Base-by-base conservation (phyloP, 2,797 vertebrate genomes). In the Peromyscus aztecus region DNA sequence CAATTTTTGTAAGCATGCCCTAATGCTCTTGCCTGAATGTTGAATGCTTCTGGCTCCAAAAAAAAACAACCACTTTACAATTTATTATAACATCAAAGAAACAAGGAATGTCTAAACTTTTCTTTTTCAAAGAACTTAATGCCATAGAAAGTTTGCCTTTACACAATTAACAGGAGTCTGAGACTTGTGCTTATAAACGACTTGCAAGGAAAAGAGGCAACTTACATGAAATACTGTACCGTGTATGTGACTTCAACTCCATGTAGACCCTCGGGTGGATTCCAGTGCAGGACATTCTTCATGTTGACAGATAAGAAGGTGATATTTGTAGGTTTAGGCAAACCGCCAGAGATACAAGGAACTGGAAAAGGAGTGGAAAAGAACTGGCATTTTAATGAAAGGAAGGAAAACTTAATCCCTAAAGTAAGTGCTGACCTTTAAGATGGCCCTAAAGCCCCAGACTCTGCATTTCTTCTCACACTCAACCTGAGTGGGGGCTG, bases 211-310 rank as follows among this genome's bases (percentile, higher is more conserved):
- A 59, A 65, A 84, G 11, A 87, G 93, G 5, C 4, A 67, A 98
- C 98, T 98, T 98, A 99, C 99, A 98, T 97, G 93, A 97, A 97
- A 96, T 99, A 99, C 76, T 98, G 98, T 92, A 99, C 98, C 3
- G 81, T 98, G n/a, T 98, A 99, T 82, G 94, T 90, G 61, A 98
- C 97, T 94, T 96, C 97, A 19, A 76, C 65, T 83, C 75, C 96
- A 17, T 27, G 93, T n/a, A 97, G 95, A 76, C 95, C 97, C 59
- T 98, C 97, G 55, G 98, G 98, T 85, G 98, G 96, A 92, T 94
- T 98, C 99, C 99, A 99, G 0, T 96, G 98, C 37, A 99, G 97
- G 83, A 98, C 78, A 86, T 99, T 99, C 97, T 97, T 98, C 98
- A 99, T 98, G 86, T 99, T 99, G 97, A 97, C 4, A 81, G 99